Evolutionary conservation across 2,113 vertebrate genomes (phyloP).

Genomic region (Amazona vittata): DNA sequence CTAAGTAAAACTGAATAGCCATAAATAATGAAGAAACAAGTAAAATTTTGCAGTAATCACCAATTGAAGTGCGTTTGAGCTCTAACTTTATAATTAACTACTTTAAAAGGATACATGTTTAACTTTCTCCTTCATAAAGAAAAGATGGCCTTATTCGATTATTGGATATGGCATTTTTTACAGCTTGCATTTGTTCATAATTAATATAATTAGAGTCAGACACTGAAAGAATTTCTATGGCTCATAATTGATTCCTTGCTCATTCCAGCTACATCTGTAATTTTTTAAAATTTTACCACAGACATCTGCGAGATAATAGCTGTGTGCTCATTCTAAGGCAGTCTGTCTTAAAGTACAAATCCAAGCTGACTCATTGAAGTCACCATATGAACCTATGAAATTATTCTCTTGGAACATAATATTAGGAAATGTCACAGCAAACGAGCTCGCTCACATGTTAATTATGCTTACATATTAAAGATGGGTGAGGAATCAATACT

Average conservation of each 20-base stretch:
- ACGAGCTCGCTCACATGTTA: neutral
- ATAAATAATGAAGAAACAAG: neutral
- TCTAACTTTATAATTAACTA: neutral
- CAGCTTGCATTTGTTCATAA: neutral
- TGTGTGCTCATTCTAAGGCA: conserved; percentile 1
- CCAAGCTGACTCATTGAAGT: neutral
- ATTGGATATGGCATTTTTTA: neutral
- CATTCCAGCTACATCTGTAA: neutral
- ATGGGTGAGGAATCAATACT: neutral
- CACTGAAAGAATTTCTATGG: conserved; percentile 5
- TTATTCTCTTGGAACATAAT: conserved; percentile 15
- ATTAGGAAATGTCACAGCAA: neutral
- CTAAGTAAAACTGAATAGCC: neutral
- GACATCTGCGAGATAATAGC: neutral
- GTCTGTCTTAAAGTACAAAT: conserved; percentile 7
- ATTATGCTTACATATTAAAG: neutral
- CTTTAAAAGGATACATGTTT: neutral
- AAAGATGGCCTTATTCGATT: neutral
- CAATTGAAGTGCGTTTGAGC: neutral
- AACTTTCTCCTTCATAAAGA: neutral
- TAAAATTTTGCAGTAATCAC: neutral
- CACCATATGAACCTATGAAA: neutral
- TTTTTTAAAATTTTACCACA: neutral
- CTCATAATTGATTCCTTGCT: neutral
- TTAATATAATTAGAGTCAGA: conserved; percentile 31